A percentile compares a stretch with the other conserved stretches of the same genome.
Conservation (phyloP, 2,113 vertebrate species). For the Cochlearius cochlearius region DNA sequence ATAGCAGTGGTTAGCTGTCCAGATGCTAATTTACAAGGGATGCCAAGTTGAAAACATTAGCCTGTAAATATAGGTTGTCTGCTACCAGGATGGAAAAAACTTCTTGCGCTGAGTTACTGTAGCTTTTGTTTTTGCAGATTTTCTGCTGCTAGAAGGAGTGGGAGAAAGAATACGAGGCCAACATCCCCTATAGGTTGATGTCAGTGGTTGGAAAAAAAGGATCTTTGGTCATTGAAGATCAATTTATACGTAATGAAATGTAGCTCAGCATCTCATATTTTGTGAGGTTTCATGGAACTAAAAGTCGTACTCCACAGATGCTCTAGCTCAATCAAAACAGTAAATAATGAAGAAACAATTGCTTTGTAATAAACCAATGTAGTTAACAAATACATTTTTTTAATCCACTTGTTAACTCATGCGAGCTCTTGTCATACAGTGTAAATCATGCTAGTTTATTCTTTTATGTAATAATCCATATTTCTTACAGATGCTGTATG, state of each 20-base stretch:
- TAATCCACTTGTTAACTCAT: background rate
- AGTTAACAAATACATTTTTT: background rate
- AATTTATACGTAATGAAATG: background rate
- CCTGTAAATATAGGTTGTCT: background rate
- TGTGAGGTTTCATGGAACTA: background rate
- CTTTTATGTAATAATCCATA: background rate
- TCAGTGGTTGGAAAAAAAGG: background rate
- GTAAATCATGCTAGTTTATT: conserved; percentile 4
- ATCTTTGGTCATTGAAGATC: background rate
- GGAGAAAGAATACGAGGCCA: background rate
- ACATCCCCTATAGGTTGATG: background rate
- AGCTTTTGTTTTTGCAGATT: background rate
- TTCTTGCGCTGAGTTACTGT: background rate
- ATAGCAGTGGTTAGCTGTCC: background rate
- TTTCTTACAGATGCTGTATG: background rate
- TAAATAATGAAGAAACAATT: conserved; percentile 7
- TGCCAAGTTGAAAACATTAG: background rate
- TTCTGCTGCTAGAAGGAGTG: background rate
- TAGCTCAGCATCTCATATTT: background rate
- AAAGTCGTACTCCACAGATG: background rate
- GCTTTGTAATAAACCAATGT: background rate
- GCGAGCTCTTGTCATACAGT: background rate
- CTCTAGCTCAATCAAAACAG: background rate
- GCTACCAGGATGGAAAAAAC: background rate
- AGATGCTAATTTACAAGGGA: background rate